These are phyloP conservation scores for Hoplias malabaricus DNA, from an alignment of 2,113 vertebrate species.

Conservation along the genomic window DNA sequence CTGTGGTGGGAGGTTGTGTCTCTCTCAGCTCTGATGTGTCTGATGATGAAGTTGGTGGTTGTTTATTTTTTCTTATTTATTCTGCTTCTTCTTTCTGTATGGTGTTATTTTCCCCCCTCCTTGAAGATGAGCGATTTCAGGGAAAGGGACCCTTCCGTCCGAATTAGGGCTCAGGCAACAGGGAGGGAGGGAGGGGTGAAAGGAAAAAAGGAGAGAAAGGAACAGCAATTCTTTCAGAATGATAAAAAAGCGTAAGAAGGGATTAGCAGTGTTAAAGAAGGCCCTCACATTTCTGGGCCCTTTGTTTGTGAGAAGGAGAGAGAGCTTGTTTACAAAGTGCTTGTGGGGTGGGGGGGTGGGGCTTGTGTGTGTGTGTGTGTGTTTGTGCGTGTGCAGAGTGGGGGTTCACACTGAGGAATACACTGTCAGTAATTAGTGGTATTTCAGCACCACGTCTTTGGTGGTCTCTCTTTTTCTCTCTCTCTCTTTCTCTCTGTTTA, in stretches of 20 bases:
- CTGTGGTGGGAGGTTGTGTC: too few relatives aligned
- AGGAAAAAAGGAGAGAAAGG: slow-evolving; percentile 63
- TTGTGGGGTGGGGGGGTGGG: slow-evolving; percentile 40
- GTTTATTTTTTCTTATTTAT: too few relatives aligned
- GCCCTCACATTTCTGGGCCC: slow-evolving; percentile 82
- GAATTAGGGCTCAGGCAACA: slow-evolving; percentile 68
- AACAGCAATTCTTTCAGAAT: slow-evolving; percentile 77
- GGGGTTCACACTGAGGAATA: slow-evolving; percentile 80
- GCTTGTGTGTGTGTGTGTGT: slow-evolving; percentile 12
- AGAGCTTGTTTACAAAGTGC: slow-evolving; percentile 88
- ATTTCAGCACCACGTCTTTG: slow-evolving; percentile 87
- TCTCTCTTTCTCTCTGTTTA: slow-evolving; percentile 78
- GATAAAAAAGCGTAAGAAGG: slow-evolving; percentile 83
- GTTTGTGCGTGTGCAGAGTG: slow-evolving; percentile 46
- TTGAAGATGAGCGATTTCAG: slow-evolving; percentile 55
- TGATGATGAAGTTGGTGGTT: too few relatives aligned
- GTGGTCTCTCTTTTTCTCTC: slow-evolving; percentile 85
- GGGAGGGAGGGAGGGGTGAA: slow-evolving; percentile 68
- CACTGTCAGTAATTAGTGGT: slow-evolving; percentile 91
- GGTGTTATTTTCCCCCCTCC: neutral
- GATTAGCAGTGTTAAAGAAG: slow-evolving; percentile 86
- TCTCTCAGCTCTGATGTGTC: too few relatives aligned
- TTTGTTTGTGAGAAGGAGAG: slow-evolving; percentile 91
- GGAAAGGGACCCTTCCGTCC: slow-evolving; percentile 67
- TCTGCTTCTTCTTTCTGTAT: slow-evolving; percentile 16